Conservation (phyloP, 2,113 vertebrate genomes). For the Catharus fuscescens region DNA sequence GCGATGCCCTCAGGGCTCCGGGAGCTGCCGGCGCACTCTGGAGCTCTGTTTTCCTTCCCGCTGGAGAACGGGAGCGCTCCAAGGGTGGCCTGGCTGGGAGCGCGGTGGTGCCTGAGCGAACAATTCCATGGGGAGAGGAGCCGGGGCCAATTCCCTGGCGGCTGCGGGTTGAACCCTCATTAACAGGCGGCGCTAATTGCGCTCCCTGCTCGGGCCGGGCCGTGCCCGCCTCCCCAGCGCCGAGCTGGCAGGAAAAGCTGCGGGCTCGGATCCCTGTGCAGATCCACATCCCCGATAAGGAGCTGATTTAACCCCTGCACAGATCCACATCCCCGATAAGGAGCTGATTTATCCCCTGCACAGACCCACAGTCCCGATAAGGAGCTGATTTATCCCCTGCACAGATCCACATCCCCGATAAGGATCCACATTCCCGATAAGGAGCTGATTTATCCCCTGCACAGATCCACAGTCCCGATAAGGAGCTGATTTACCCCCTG, state of each 20-base stretch:
- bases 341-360: too few species aligned
- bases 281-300: neutral
- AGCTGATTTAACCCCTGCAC: too few species aligned
- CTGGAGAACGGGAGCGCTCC: neutral
- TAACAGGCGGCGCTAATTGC: constrained; percentile 45
- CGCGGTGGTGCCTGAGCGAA: neutral
- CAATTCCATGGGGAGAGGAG: neutral
- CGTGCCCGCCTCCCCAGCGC: neutral
- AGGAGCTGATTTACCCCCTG: too few species aligned
- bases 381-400: too few species aligned
- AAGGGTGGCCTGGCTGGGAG: neutral
- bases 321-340: too few species aligned
- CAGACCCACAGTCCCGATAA: too few species aligned
- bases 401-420: too few species aligned
- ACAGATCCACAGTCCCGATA: too few species aligned
- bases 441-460: too few species aligned
- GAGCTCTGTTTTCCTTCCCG: neutral
- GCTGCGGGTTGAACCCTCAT: constrained; percentile 20
- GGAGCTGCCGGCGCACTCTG: neutral
- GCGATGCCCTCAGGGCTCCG: neutral
- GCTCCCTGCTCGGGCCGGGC: neutral
- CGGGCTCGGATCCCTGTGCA: constrained; percentile 26
- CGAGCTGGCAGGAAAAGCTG: constrained; percentile 11
- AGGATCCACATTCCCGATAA: too few species aligned
- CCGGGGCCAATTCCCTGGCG: constrained; percentile 44